Conservation (phyloP, 2,797 vertebrate species). For the Chaetodon trifasciatus region DNA sequence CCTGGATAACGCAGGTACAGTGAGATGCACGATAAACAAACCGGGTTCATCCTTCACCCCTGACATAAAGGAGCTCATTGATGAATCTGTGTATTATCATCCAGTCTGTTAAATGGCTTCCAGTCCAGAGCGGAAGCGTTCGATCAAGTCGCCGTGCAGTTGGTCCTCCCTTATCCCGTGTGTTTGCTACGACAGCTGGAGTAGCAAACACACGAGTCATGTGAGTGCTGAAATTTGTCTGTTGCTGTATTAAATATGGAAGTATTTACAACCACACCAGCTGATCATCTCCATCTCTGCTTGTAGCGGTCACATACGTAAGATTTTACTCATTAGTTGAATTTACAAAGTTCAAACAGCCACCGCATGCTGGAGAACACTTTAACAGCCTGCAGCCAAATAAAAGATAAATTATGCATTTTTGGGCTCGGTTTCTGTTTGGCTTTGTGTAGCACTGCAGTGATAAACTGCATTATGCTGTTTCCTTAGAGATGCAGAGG, state of each 20-base stretch:
- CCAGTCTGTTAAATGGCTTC: conserved; percentile 58
- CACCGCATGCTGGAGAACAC: conserved; percentile 65
- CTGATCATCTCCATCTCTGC: conserved; percentile 45
- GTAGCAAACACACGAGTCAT: conserved; percentile 64
- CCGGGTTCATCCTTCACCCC: conserved; percentile 62
- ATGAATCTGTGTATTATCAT: conserved; percentile 66
- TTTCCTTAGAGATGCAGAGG: conserved; percentile 31
- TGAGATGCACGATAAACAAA: conserved; percentile 59
- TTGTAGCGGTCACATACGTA: conserved; percentile 42
- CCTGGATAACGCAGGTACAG: conserved; percentile 38
- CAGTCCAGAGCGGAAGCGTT: conserved; percentile 46
- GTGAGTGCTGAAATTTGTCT: conserved; percentile 56
- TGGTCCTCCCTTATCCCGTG: conserved; percentile 78
- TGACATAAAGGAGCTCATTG: conserved; percentile 62
- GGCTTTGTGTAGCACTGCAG: conserved; percentile 45
- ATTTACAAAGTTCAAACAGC: conserved; percentile 70
- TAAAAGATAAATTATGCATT: conserved; percentile 68
- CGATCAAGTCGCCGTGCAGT: conserved; percentile 82
- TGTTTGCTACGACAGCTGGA: conserved; percentile 69
- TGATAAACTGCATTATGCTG: conserved; percentile 50
- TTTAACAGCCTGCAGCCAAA: conserved; percentile 65
- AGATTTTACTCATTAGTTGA: conserved; percentile 62
- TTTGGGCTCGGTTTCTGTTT: conserved; percentile 46
- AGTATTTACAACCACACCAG: conserved; percentile 47
- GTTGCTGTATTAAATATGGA: conserved; percentile 41